Evolutionary conservation across 2,797 vertebrate species (phyloP).

Genomic region (Ctenosaura bakeri): DNA sequence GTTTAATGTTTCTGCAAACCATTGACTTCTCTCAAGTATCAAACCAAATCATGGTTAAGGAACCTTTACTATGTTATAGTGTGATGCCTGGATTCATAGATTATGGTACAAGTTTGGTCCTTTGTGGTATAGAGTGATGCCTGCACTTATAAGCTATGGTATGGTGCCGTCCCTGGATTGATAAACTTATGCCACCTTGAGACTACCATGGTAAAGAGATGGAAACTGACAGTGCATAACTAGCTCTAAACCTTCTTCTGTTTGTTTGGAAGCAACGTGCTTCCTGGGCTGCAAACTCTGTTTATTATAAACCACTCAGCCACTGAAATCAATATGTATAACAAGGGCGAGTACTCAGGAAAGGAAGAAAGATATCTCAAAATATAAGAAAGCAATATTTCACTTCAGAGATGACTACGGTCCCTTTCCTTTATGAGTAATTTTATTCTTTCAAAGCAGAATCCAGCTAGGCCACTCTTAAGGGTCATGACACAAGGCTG

Average conservation of each 20-base stretch:
- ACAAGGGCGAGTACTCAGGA: neutral
- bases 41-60: neutral
- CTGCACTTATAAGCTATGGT: neutral
- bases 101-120: neutral
- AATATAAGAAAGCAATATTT: neutral
- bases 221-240: neutral
- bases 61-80: neutral
- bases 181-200: neutral
- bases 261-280: neutral
- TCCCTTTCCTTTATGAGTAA: neutral
- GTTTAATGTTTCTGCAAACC: neutral
- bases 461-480: neutral
- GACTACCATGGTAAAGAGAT: neutral
- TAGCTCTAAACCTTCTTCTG: neutral
- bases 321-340: neutral
- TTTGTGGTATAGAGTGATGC: neutral
- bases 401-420: neutral
- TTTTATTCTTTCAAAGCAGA: neutral
- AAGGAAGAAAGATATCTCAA: neutral
- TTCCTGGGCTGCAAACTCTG: neutral
- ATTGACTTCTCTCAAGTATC: neutral
- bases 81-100: too few species aligned
- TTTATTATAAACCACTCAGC: neutral
- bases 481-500: neutral
- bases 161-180: neutral